Evolutionary conservation across 2,888 invertebrate genomes (phyloP).

Genomic region (Troides oblongomaculatus): DNA sequence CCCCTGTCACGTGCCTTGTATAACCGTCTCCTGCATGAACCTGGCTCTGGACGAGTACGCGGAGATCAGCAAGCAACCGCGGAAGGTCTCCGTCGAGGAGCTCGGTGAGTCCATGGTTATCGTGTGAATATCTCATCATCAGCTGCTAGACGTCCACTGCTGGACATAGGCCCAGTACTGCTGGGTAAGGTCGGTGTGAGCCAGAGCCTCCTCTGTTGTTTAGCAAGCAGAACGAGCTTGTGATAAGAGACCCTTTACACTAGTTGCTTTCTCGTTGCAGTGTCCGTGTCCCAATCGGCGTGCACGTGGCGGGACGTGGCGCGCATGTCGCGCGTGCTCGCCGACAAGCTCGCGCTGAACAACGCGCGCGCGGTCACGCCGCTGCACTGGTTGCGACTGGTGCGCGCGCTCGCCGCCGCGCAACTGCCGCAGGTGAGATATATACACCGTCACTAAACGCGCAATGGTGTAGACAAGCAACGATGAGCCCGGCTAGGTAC

Average conservation of each 20-base stretch:
- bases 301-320: slow-evolving; percentile 91
- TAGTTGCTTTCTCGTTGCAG: slow-evolving; percentile 39
- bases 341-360: slow-evolving; percentile 85
- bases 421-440: slow-evolving; percentile 40
- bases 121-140: no score
- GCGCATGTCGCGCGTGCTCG: slow-evolving; percentile 91
- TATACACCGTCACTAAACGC: background rate
- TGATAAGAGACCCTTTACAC: background rate
- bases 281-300: slow-evolving; percentile 85
- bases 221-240: no score
- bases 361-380: slow-evolving; percentile 80
- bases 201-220: no score
- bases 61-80: slow-evolving; percentile 70
- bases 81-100: slow-evolving; percentile 81
- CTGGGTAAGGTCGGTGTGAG: no score
- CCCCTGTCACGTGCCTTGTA: slow-evolving; percentile 92
- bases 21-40: slow-evolving; percentile 92
- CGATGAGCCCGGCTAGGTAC: no score
- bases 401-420: slow-evolving; percentile 81
- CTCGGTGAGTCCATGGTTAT: slow-evolving; percentile 69
- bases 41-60: slow-evolving; percentile 89
- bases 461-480: no score
- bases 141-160: no score
- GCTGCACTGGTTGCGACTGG: slow-evolving; percentile 84
- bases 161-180: no score